phyloP scores from a whole-genome alignment of 2,113 vertebrate species.

The Apteryx owenii region DNA sequence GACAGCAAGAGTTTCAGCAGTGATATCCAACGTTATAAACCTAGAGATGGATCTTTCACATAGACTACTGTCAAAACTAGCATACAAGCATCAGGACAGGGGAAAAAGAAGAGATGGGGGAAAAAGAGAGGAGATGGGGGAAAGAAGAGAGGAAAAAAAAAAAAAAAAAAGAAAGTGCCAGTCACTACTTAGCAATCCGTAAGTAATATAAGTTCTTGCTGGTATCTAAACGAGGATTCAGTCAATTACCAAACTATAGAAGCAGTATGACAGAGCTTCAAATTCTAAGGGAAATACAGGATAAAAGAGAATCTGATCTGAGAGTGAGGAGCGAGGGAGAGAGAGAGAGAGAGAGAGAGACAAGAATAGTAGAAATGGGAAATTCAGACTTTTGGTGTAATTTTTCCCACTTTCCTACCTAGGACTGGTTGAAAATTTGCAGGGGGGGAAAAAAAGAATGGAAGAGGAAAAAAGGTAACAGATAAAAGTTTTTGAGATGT shows the following conservation, averaged over 20 bases:
- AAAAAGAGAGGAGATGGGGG: neutral
- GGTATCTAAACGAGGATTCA: neutral
- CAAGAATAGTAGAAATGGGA: neutral
- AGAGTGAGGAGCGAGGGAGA: fast-evolving
- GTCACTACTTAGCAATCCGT: neutral
- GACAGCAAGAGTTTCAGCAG: neutral
- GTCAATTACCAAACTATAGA: neutral
- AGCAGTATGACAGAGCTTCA: neutral
- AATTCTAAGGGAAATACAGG: neutral
- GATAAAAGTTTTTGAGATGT: neutral
- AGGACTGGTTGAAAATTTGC: neutral
- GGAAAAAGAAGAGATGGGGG: neutral
- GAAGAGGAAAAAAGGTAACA: neutral
- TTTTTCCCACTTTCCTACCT: neutral
- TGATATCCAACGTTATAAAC: neutral
- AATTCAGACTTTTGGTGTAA: neutral
- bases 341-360: fast-evolving
- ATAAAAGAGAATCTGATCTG: neutral
- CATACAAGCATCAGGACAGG: neutral
- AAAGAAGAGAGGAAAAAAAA: neutral
- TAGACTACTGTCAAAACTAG: neutral
- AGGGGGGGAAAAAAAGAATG: neutral
- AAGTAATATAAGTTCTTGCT: neutral
- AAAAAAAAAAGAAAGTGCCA: neutral
- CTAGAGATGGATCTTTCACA: neutral